Evolutionary conservation across 1,140 invertebrate species (phyloP).

Genomic region (Pomacea maculata): DNA sequence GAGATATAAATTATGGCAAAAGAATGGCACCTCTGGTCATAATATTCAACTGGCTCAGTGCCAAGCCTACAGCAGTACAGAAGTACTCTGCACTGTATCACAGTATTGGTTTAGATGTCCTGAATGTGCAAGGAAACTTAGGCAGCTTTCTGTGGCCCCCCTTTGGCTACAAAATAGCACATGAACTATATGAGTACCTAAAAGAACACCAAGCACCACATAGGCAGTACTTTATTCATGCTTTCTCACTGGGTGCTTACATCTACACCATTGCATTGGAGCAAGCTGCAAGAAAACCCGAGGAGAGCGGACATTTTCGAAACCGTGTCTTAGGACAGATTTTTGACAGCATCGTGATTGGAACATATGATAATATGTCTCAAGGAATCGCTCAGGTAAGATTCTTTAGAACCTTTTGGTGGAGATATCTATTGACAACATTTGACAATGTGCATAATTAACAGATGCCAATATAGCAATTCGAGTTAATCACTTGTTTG

Average conservation of each 20-base stretch:
- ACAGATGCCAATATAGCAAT: too few relatives aligned
- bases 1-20: neutral
- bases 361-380: conserved; percentile 40
- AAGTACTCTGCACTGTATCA: conserved; percentile 43
- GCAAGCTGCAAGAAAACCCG: neutral
- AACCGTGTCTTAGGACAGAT: conserved; percentile 36
- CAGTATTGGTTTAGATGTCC: conserved; percentile 38
- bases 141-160: conserved; percentile 42
- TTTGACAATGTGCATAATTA: too few relatives aligned
- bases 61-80: conserved; percentile 28
- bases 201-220: conserved; percentile 9
- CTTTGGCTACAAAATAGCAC: conserved; percentile 22
- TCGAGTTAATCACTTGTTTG: too few relatives aligned
- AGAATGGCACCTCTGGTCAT: conserved; percentile 30
- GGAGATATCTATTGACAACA: too few relatives aligned
- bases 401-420: too few relatives aligned
- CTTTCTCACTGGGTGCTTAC: conserved; percentile 44
- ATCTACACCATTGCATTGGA: conserved; percentile 35
- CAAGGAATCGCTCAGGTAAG: conserved; percentile 28
- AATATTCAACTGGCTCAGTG: conserved; percentile 40
- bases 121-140: conserved; percentile 35
- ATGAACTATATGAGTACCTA: conserved; percentile 30
- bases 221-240: conserved; percentile 35
- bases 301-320: conserved; percentile 27
- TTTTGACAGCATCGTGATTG: conserved; percentile 45